Conservation (phyloP, 2,888 invertebrate genomes). For the Andrena marginata region DNA sequence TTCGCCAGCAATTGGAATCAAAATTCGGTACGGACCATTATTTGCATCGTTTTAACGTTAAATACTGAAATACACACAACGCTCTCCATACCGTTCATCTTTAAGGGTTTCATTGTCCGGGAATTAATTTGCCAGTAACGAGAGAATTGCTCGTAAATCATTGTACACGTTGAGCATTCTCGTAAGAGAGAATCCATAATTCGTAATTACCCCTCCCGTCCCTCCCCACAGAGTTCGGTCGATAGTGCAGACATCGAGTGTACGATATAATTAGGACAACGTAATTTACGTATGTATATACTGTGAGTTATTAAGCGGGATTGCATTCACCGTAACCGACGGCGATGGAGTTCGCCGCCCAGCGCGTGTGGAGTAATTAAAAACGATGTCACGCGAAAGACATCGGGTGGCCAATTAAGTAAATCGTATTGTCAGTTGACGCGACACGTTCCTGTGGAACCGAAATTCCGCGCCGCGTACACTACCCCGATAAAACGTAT, state of each 20-base stretch:
- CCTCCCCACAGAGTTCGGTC: constrained; percentile 31
- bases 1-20: too few species aligned
- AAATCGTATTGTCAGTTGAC: constrained; percentile 15
- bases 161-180: constrained; percentile 21
- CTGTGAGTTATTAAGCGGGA: constrained; percentile 54
- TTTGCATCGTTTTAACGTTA: neutral
- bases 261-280: constrained; percentile 52
- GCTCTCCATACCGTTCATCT: neutral
- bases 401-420: neutral
- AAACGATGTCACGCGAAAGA: constrained; percentile 30
- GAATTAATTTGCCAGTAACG: constrained; percentile 35
- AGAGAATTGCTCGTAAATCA: constrained; percentile 32
- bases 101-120: constrained; percentile 4
- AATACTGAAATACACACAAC: neutral
- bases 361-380: neutral
- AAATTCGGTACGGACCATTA: neutral
- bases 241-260: constrained; percentile 44
- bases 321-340: neutral
- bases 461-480: constrained; percentile 4
- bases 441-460: constrained; percentile 6
- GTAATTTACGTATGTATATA: constrained; percentile 33
- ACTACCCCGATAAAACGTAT: too few species aligned
- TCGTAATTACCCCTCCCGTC: constrained; percentile 27
- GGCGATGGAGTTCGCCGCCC: neutral
- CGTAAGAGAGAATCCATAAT: constrained; percentile 54